Conservation (phyloP, 2,797 vertebrate species). For the Eospalax fontanierii region DNA sequence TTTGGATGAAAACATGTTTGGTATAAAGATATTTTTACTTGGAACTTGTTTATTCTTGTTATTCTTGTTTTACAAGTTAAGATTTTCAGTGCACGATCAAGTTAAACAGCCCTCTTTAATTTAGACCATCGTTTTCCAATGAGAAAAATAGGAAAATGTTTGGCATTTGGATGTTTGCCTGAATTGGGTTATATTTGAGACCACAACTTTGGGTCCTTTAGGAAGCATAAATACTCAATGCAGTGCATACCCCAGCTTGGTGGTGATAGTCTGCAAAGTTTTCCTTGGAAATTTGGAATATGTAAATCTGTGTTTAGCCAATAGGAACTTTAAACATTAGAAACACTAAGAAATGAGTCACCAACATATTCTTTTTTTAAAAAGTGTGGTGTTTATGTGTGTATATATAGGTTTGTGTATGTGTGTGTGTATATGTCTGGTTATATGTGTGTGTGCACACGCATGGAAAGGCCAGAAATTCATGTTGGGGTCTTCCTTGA, state of each 20-base stretch:
- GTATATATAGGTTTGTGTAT: too few relatives aligned
- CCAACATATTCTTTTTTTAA: not conserved
- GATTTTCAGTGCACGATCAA: conserved; percentile 15
- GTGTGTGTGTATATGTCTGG: too few relatives aligned
- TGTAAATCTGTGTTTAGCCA: not conserved
- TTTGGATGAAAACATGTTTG: conserved; percentile 36
- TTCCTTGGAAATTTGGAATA: not conserved
- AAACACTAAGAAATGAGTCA: not conserved
- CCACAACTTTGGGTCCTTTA: not conserved
- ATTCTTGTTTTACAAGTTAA: not conserved
- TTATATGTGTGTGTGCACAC: too few relatives aligned
- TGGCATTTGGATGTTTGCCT: not conserved
- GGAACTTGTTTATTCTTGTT: not conserved
- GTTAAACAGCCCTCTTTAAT: not conserved
- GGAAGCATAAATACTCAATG: conserved; percentile 8
- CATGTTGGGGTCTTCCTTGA: not conserved
- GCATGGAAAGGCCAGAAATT: too few relatives aligned
- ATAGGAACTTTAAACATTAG: not conserved
- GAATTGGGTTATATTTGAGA: conserved; percentile 14
- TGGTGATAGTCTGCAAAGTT: not conserved
- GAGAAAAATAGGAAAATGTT: not conserved
- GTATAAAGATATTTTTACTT: conserved; percentile 57
- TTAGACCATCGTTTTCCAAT: not conserved
- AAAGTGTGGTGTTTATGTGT: not conserved
- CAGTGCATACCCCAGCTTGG: too few relatives aligned